Conservation (phyloP, 1,140 invertebrate species). For the Sitobion miscanthi region DNA sequence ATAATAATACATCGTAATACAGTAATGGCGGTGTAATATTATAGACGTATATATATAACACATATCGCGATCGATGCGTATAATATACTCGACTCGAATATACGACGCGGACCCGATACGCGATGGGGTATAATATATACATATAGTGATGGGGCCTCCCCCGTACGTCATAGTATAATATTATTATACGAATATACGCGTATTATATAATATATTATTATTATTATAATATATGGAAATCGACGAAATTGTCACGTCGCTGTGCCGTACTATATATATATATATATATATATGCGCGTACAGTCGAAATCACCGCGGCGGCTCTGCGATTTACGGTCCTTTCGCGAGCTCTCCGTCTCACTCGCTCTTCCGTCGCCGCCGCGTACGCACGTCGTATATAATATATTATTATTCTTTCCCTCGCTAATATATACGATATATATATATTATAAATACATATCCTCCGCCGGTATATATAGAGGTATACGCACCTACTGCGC, state of each 20-base stretch:
- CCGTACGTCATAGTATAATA: background rate
- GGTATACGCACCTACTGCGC: background rate
- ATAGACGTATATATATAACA: background rate
- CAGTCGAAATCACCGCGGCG: background rate
- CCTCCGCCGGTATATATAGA: background rate
- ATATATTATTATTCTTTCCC: background rate
- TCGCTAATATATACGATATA: background rate
- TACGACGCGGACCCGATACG: background rate
- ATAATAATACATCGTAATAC: too few species aligned
- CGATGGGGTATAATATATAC: background rate
- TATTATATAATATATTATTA: background rate
- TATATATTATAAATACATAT: background rate
- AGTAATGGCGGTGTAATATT: background rate
- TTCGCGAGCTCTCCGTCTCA: background rate
- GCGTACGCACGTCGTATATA: background rate
- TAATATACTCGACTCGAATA: conserved; percentile 2
- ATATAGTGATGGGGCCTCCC: background rate
- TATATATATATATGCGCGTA: background rate
- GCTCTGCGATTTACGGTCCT: background rate
- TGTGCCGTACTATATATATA: background rate
- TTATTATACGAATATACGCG: background rate
- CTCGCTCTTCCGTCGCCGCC: background rate
- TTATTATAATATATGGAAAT: conserved; percentile 9
- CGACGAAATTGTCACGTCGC: conserved; percentile 22
- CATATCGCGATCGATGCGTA: background rate